phyloP scores from a whole-genome alignment of 2,888 invertebrate genomes.

The Athripsodes cinereus region DNA sequence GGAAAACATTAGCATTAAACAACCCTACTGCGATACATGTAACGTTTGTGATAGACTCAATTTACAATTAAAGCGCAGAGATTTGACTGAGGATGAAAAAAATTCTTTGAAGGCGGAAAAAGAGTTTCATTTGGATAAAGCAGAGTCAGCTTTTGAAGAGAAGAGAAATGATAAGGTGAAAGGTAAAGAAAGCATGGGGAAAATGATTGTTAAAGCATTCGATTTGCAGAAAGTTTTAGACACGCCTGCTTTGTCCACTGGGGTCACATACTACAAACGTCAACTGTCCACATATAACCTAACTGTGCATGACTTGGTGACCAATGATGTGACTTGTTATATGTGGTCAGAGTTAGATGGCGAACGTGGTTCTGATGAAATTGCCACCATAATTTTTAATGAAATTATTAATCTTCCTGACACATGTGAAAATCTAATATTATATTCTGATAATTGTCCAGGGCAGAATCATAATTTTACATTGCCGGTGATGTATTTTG shows the following conservation, averaged over 20 bases:
- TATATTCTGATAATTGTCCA: slow-evolving; percentile 4
- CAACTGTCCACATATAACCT: slow-evolving; percentile 1
- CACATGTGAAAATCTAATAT: neutral
- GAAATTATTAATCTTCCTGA: neutral
- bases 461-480: slow-evolving; percentile 2
- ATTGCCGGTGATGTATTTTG: neutral
- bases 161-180: neutral
- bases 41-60: slow-evolving; percentile 1
- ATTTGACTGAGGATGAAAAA: neutral
- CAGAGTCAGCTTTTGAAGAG: slow-evolving; percentile 1
- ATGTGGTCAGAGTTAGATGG: slow-evolving; percentile 4
- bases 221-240: slow-evolving; percentile 3
- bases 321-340: slow-evolving; percentile 4
- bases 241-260: slow-evolving; percentile 1
- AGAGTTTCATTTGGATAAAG: neutral
- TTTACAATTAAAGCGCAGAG: slow-evolving; percentile 1
- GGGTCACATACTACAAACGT: slow-evolving; percentile 1
- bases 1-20: neutral
- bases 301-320: slow-evolving; percentile 2
- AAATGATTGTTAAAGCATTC: neutral
- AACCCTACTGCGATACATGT: neutral
- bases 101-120: neutral
- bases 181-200: neutral
- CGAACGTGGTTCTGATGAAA: slow-evolving; percentile 2
- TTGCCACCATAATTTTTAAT: neutral